Evolutionary conservation across 2,888 invertebrate species (phyloP), one percentile per base, ranked within the genome.

Genomic region (Cynaeus angustus): DNA sequence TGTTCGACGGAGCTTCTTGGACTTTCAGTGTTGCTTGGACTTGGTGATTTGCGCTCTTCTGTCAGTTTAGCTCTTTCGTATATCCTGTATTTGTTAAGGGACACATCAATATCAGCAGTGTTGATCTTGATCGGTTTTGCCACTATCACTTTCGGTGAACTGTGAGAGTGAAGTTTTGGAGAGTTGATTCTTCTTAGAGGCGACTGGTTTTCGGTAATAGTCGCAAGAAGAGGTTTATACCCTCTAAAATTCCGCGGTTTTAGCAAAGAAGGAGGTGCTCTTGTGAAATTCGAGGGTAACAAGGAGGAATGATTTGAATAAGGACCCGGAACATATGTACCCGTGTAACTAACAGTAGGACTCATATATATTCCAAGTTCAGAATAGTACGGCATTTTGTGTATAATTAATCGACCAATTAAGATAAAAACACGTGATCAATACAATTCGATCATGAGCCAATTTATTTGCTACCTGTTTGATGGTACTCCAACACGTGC

Each of bases 21-120:
- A 72, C 76, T 70, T 38, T 74, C 64, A 53, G 43, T 62, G 7
- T 55, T 65, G 14, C 28, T 70, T 4, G 72, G 68, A 28, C 70
- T 68, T 0, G 53, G 59, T 14, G 70, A 65, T 61, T 71, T 71
- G 16, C 48, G 13, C 45, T 73, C 56, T 46, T 73, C 50, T 66
- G 70, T 0, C 66, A 72, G 26, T 12, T 53, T 46, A 4, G n/a
- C 37, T 82, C 85, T 84, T 73, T 86, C 81, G 67, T 78, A 82
- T 68, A 81, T 83, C 38, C 86, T 85, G 79, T 91, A 92, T 77
- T 87, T 88, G 71, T 91, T 88, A 72, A 89, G 89, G 0, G 94
- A 92, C 0, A 95, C 94, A 82, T 95, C 95, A 74, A 95, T 95
- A 81, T 94, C 94, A 28, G 94, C 93, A 1, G 95, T 94, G 83